Evolutionary conservation across 2,797 vertebrate species (phyloP).

Genomic region (Catostomus latipinnis): DNA sequence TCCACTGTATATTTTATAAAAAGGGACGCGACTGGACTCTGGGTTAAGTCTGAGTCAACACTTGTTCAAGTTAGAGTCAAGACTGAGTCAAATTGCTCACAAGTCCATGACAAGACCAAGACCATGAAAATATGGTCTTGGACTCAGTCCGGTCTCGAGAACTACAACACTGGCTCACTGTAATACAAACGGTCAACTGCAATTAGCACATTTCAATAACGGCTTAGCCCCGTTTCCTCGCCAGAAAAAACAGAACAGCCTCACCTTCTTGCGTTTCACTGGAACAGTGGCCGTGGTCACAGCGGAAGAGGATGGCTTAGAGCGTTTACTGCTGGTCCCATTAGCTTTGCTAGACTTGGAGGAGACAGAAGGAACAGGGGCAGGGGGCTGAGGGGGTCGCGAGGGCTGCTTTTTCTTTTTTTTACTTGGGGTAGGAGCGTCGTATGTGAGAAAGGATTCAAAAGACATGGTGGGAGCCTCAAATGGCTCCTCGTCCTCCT

Average conservation of each 20-base stretch:
- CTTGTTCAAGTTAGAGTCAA: too few species aligned
- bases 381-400: conserved; percentile 64
- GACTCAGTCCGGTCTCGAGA: too few species aligned
- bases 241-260: background rate
- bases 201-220: background rate
- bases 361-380: conserved; percentile 59
- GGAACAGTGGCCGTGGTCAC: conserved; percentile 50
- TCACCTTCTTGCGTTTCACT: conserved; percentile 81
- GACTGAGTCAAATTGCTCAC: too few species aligned
- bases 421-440: conserved; percentile 89
- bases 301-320: conserved; percentile 62
- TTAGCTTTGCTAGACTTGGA: conserved; percentile 76
- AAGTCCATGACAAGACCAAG: too few species aligned
- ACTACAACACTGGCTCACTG: background rate
- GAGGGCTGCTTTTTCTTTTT: conserved; percentile 82
- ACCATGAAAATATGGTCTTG: too few species aligned
- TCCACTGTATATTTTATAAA: too few species aligned
- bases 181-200: background rate
- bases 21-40: too few species aligned
- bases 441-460: conserved; percentile 96
- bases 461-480: conserved; percentile 95
- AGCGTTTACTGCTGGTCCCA: conserved; percentile 70
- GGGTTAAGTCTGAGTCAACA: too few species aligned
- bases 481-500: conserved; percentile 78
- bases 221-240: background rate